A percentile compares a stretch with the other conserved stretches of the same genome.
These are phyloP conservation scores for Ruditapes philippinarum DNA, from an alignment of 1,140 invertebrate genomes.

Conservation along the genomic window DNA sequence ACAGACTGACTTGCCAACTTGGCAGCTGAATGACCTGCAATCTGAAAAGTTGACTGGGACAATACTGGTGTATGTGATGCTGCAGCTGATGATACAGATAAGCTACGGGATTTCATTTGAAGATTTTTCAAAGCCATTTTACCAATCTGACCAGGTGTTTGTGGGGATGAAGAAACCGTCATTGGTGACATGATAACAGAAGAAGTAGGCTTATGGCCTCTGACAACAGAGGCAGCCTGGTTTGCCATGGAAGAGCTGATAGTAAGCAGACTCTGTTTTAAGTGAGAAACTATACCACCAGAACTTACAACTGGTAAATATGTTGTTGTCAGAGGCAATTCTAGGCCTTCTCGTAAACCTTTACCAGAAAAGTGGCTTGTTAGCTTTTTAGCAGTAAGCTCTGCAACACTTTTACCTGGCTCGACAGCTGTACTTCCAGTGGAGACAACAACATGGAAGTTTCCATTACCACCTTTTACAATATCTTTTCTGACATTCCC, in stretches of 20 bases:
- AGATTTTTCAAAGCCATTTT: conserved; percentile 60
- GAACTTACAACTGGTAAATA: conserved; percentile 2
- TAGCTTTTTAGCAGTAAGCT: no score
- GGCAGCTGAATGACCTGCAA: not conserved
- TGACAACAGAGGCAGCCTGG: not conserved
- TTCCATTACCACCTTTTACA: not conserved
- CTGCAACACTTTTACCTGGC: not conserved
- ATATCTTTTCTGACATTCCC: not conserved
- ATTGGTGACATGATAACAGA: conserved; percentile 32
- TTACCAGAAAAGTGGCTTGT: not conserved
- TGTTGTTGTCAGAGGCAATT: conserved; percentile 28
- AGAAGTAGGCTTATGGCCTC: not conserved
- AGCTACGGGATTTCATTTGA: conserved; percentile 50
- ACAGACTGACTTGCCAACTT: not conserved
- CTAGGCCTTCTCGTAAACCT: not conserved
- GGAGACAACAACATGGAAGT: not conserved
- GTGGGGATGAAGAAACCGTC: not conserved
- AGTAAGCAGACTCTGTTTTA: not conserved
- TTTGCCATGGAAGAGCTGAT: not conserved
- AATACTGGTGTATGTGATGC: conserved; percentile 19
- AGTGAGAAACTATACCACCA: not conserved
- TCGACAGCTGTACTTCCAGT: not conserved
- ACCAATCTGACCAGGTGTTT: conserved; percentile 31
- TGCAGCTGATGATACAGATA: conserved; percentile 20
- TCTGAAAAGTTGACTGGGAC: not conserved